Evolutionary conservation across 92 coral and sea anemone genomes (phyloP).

Genomic region (Chrysogorgia sp.): DNA sequence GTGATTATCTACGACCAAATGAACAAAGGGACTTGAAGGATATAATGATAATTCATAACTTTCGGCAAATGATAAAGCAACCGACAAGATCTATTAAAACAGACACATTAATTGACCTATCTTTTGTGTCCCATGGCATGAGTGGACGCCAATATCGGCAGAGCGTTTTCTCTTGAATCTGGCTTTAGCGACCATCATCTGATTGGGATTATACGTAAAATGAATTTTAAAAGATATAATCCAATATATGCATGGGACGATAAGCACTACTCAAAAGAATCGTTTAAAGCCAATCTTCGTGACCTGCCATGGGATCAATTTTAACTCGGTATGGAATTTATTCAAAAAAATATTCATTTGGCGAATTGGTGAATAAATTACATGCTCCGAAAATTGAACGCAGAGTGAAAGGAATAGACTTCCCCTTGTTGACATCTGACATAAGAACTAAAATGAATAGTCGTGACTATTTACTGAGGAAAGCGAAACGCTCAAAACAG

Average conservation of each 20-base stretch:
- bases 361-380: not conserved
- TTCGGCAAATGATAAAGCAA: slow-evolving; percentile 1
- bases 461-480: slow-evolving; percentile 11
- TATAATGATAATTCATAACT: not conserved
- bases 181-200: not conserved
- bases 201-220: not conserved
- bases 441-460: not conserved
- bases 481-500: slow-evolving; percentile 17
- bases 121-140: not conserved
- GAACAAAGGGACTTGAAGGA: not conserved
- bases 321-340: not conserved
- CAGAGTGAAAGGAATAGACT: slow-evolving; percentile 3
- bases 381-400: slow-evolving; percentile 20
- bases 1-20: not conserved
- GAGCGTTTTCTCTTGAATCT: not conserved
- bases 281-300: not conserved
- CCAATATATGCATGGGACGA: not conserved
- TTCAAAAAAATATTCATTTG: not conserved
- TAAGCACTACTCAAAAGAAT: not conserved
- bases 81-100: not conserved
- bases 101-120: not conserved
- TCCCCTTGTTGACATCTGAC: slow-evolving; percentile 1
- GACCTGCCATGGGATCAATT: not conserved
- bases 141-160: not conserved
- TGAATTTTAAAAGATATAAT: not conserved